A percentile compares a stretch with the other conserved stretches of the same genome.
Evolutionary conservation across 2,888 invertebrate species (phyloP).

Genomic region (Arenicola marina): DNA sequence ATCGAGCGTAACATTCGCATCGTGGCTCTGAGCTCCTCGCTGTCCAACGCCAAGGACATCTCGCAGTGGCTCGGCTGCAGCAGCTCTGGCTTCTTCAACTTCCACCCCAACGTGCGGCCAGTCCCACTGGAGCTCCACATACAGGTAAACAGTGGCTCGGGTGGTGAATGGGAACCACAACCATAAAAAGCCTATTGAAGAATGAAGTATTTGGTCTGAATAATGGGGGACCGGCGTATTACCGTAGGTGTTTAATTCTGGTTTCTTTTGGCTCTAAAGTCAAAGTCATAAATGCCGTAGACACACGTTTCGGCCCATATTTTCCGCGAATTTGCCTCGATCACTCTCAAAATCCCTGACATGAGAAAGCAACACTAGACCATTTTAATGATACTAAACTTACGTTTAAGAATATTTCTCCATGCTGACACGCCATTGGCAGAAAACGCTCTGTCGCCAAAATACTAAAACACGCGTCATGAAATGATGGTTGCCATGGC

Average conservation of each 20-base stretch:
- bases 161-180: neutral
- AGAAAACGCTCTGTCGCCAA: too few relatives aligned
- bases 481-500: too few relatives aligned
- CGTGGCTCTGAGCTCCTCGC: constrained; percentile 88
- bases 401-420: too few relatives aligned
- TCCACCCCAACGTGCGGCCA: constrained; percentile 96
- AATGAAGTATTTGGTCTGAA: neutral
- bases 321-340: too few relatives aligned
- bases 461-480: too few relatives aligned
- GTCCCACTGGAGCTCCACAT: constrained; percentile 90
- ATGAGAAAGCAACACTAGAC: too few relatives aligned
- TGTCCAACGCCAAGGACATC: constrained; percentile 93
- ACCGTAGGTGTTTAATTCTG: neutral
- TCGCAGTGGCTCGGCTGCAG: constrained; percentile 96
- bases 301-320: too few relatives aligned
- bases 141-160: constrained; percentile 65
- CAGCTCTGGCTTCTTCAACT: constrained; percentile 93
- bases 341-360: too few relatives aligned
- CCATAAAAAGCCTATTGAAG: neutral
- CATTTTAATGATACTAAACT: too few relatives aligned
- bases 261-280: neutral
- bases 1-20: constrained; percentile 79
- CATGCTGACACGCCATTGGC: too few relatives aligned
- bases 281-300: too few relatives aligned
- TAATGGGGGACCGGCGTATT: neutral